These are phyloP conservation scores for Yoshiicerus persimilis DNA, from an alignment of 1,140 invertebrate species.

Conservation along the genomic window DNA sequence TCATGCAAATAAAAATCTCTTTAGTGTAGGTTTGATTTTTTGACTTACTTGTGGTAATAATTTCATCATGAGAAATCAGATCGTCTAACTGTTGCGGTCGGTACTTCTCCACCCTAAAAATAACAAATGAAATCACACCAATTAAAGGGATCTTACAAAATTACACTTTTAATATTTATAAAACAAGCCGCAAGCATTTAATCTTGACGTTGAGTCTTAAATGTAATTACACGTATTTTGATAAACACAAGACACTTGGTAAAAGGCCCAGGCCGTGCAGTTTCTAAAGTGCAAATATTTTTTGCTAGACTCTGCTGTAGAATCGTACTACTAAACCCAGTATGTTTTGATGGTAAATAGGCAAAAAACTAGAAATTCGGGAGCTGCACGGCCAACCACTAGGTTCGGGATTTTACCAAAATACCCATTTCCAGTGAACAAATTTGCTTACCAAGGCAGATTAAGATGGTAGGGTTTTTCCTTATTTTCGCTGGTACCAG, in stretches of 20 bases:
- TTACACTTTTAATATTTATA: background rate
- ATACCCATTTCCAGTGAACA: background rate
- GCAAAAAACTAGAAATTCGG: no score
- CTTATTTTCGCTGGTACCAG: background rate
- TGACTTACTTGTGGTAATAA: constrained; percentile 90
- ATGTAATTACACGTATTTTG: no score
- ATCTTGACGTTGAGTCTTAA: no score
- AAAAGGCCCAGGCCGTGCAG: no score
- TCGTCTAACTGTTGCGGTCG: constrained; percentile 87
- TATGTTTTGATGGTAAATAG: no score
- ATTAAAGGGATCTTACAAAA: background rate
- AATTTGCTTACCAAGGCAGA: constrained; percentile 40
- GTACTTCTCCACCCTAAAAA: constrained; percentile 95
- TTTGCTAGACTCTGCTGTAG: no score
- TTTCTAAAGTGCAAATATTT: no score
- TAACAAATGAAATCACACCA: constrained; percentile 15
- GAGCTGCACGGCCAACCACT: no score
- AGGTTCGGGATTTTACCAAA: no score
- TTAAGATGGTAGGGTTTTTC: constrained; percentile 36
- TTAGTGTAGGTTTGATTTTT: background rate
- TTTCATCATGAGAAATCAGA: constrained; percentile 95
- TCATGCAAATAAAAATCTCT: background rate
- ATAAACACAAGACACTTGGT: no score
- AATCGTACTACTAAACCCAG: no score
- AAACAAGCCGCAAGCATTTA: no score